Evolutionary conservation across 1,140 invertebrate genomes (phyloP).

Genomic region (Cryptotermes secundus): DNA sequence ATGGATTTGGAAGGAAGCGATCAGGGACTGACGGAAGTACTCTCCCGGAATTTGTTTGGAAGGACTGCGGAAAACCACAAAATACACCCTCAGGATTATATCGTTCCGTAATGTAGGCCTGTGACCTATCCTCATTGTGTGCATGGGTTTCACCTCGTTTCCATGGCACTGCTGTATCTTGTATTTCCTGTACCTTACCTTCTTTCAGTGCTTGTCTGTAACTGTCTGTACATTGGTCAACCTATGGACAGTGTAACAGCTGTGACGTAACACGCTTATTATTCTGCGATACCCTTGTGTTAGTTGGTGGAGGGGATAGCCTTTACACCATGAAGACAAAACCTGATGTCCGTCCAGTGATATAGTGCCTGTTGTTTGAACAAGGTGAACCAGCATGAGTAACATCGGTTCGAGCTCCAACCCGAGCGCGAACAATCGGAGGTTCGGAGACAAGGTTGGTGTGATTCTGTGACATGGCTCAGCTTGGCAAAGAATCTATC

Average conservation of each 20-base stretch:
- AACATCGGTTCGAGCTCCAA: not conserved
- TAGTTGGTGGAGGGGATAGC: not conserved
- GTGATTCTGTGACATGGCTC: not conserved
- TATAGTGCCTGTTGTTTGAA: not conserved
- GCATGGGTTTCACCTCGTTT: no score
- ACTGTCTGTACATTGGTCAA: no score
- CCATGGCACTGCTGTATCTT: no score
- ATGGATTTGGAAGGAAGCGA: no score
- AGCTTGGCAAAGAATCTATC: not conserved
- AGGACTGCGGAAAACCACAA: no score
- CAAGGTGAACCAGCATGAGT: not conserved
- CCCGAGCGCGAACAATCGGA: not conserved
- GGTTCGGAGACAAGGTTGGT: slow-evolving; percentile 3
- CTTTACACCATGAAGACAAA: not conserved
- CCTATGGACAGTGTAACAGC: not conserved
- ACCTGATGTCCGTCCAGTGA: not conserved
- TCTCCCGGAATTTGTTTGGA: no score
- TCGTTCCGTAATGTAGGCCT: no score
- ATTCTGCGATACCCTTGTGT: not conserved
- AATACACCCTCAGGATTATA: no score
- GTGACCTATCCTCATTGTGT: no score
- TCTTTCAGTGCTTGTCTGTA: no score
- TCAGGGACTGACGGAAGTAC: no score
- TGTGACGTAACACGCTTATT: not conserved
- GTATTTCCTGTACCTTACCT: no score